Evolutionary conservation across 2,888 invertebrate genomes (phyloP).

Genomic region (Apantesis nais): DNA sequence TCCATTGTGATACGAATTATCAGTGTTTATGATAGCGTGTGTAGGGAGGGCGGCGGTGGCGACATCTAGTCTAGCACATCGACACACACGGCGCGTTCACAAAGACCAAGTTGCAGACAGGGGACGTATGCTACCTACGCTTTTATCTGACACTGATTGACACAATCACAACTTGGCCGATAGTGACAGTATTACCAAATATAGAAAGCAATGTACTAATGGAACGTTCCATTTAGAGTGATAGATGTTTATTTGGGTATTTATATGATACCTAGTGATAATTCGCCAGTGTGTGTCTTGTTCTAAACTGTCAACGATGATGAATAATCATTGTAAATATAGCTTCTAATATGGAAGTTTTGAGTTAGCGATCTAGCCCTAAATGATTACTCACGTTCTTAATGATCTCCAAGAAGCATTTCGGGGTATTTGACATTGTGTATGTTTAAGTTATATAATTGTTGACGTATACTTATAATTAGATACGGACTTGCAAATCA

Average conservation of each 20-base stretch:
- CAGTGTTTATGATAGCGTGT: slow-evolving; percentile 61
- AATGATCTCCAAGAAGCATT: slow-evolving; percentile 20
- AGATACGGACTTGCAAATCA: slow-evolving; percentile 5
- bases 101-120: slow-evolving; percentile 39
- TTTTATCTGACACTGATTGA: slow-evolving; percentile 52
- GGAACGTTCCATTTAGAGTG: slow-evolving; percentile 34
- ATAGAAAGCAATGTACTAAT: slow-evolving; percentile 41
- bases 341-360: slow-evolving; percentile 22
- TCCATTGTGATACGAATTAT: slow-evolving; percentile 59
- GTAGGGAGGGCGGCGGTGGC: slow-evolving; percentile 59
- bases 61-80: slow-evolving; percentile 66
- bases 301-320: slow-evolving; percentile 21
- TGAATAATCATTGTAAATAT: slow-evolving; percentile 22
- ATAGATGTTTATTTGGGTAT: slow-evolving; percentile 29
- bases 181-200: slow-evolving; percentile 49
- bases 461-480: slow-evolving; percentile 21
- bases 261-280: slow-evolving; percentile 14
- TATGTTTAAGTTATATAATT: slow-evolving; percentile 13
- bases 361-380: slow-evolving; percentile 20
- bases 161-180: slow-evolving; percentile 50
- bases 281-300: slow-evolving; percentile 15
- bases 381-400: slow-evolving; percentile 22
- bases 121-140: slow-evolving; percentile 33
- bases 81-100: slow-evolving; percentile 26
- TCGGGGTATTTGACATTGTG: slow-evolving; percentile 24